These are phyloP conservation scores for Macropus fuliginosus DNA, from an alignment of 2,797 vertebrate genomes.

Conservation along the genomic window DNA sequence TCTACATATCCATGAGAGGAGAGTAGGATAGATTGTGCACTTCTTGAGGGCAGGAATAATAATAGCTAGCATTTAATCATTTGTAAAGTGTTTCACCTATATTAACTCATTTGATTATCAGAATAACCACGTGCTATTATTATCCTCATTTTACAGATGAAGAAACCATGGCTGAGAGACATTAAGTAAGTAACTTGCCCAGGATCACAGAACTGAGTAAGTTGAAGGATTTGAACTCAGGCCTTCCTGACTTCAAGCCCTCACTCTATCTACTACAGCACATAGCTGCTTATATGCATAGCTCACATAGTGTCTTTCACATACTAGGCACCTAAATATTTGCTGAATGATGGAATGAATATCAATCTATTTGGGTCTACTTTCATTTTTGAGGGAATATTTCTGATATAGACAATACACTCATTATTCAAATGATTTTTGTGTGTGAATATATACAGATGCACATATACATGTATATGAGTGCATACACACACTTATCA, in stretches of 20 bases:
- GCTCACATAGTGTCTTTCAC: neutral
- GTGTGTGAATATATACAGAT: neutral
- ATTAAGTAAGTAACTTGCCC: neutral
- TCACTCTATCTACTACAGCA: neutral
- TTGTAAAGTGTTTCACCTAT: neutral
- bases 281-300: neutral
- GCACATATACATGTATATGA: neutral
- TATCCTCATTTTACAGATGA: neutral
- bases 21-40: neutral
- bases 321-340: neutral
- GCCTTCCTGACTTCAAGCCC: neutral
- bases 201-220: neutral
- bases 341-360: neutral
- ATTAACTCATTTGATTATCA: neutral
- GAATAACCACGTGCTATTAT: neutral
- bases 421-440: neutral
- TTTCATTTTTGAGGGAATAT: neutral
- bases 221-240: neutral
- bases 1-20: too few species aligned
- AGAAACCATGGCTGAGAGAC: neutral
- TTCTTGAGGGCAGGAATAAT: too few species aligned
- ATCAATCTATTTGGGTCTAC: neutral
- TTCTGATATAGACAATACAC: neutral
- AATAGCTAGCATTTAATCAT: neutral
- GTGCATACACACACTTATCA: neutral